These are phyloP conservation scores for Rattus norvegicus DNA, from an alignment of 2,113 vertebrate species.

Conservation along the genomic window DNA sequence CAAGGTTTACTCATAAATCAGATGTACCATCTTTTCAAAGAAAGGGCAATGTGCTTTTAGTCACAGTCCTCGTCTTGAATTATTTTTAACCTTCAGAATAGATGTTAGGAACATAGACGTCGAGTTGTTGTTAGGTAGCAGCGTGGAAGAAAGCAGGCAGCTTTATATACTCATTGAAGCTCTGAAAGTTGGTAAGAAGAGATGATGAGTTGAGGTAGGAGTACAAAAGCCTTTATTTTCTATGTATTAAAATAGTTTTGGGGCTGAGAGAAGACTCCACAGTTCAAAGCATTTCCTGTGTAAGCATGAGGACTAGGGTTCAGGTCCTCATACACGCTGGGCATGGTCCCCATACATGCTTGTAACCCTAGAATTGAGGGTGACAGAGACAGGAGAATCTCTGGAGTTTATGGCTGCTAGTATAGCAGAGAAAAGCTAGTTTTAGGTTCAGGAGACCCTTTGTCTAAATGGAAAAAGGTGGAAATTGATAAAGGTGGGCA, in stretches of 20 bases:
- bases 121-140: not conserved
- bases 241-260: not conserved
- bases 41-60: slow-evolving; percentile 56
- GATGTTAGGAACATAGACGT: not conserved
- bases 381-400: not conserved
- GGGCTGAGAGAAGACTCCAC: not conserved
- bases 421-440: not conserved
- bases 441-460: not conserved
- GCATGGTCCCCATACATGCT: not conserved
- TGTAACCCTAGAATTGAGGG: not conserved
- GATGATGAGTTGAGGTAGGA: not conserved
- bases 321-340: not conserved
- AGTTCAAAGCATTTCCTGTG: not conserved
- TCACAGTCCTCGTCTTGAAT: slow-evolving; percentile 11
- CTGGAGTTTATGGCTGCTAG: not conserved
- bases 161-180: not conserved
- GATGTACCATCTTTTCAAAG: slow-evolving; percentile 57
- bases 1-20: slow-evolving; percentile 54
- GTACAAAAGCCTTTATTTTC: slow-evolving; percentile 19
- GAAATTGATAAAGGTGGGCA: not conserved
- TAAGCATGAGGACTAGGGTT: not conserved
- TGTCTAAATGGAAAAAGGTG: not conserved
- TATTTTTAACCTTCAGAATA: slow-evolving; percentile 59
- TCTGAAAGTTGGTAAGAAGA: slow-evolving; percentile 32
- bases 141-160: not conserved